A percentile compares a stretch with the other conserved stretches of the same genome.
phyloP scores from a whole-genome alignment of 1,140 invertebrate species.

The Eupristina koningsbergeri region DNA sequence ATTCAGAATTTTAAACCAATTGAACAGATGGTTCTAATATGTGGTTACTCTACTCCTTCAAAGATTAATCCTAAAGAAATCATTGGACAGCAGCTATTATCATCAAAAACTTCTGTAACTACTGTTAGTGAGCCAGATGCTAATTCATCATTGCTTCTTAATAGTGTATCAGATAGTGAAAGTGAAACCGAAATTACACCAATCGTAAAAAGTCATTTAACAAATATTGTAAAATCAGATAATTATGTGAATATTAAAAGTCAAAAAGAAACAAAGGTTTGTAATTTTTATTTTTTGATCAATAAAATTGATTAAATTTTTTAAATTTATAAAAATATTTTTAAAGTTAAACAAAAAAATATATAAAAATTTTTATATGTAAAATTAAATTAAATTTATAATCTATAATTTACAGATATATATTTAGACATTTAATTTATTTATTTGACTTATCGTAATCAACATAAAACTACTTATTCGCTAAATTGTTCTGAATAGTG shows the following conservation, averaged over 20 bases:
- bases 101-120: neutral
- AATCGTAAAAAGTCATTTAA: conserved; percentile 64
- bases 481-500: too few relatives aligned
- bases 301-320: neutral
- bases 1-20: conserved; percentile 73
- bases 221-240: conserved; percentile 53
- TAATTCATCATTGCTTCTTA: conserved; percentile 62
- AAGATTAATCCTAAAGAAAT: conserved; percentile 72
- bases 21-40: conserved; percentile 75
- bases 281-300: neutral
- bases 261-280: neutral
- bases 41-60: conserved; percentile 64
- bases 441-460: too few relatives aligned
- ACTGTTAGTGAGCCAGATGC: conserved; percentile 58
- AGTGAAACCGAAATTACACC: conserved; percentile 71
- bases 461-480: too few relatives aligned
- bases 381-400: too few relatives aligned
- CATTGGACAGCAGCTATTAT: conserved; percentile 53
- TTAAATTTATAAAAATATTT: neutral
- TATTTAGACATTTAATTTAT: too few relatives aligned
- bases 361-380: too few relatives aligned
- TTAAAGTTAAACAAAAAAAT: neutral
- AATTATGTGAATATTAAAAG: neutral
- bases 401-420: too few relatives aligned
- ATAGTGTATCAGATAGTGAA: conserved; percentile 62